A percentile compares a stretch with the other conserved stretches of the same genome.
Evolutionary conservation across 2,888 invertebrate genomes (phyloP).

Genomic region (Hedya salicella): DNA sequence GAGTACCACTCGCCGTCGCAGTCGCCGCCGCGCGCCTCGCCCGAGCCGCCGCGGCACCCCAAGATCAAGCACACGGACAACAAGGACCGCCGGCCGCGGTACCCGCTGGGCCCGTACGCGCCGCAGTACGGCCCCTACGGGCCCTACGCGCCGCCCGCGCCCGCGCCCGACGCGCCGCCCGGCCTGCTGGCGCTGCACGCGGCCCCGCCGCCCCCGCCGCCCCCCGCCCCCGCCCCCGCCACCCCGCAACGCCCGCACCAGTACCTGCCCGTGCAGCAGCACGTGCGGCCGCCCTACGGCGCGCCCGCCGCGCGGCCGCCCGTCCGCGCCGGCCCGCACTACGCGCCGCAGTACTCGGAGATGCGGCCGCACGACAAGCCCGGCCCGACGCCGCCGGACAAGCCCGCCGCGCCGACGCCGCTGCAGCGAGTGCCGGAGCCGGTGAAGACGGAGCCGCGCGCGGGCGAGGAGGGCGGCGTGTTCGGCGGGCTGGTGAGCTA

Average conservation of each 20-base stretch:
- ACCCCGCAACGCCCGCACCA: constrained; percentile 47
- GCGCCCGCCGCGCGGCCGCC: background rate
- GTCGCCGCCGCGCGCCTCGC: constrained; percentile 57
- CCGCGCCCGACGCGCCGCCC: constrained; percentile 41
- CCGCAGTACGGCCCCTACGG: constrained; percentile 79
- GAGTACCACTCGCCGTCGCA: constrained; percentile 71
- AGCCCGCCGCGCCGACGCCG: constrained; percentile 37
- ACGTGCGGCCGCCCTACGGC: constrained; percentile 2
- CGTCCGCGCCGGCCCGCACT: too few species aligned
- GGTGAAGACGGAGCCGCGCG: constrained; percentile 52
- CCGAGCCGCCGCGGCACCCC: constrained; percentile 66
- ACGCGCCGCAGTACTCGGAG: constrained; percentile 20
- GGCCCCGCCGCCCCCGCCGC: constrained; percentile 35
- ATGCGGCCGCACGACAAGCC: constrained; percentile 19
- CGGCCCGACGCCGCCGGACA: constrained; percentile 29
- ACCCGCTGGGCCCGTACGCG: constrained; percentile 79
- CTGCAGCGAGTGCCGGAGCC: constrained; percentile 48
- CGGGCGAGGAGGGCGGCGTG: constrained; percentile 88
- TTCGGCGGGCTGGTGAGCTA: constrained; percentile 96
- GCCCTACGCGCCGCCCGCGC: constrained; percentile 69
- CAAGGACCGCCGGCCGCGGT: constrained; percentile 73
- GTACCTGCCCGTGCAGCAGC: constrained; percentile 43
- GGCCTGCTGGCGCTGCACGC: constrained; percentile 44
- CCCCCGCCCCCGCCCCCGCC: constrained; percentile 48
- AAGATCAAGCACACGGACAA: constrained; percentile 80